phyloP scores from a whole-genome alignment of 1,140 invertebrate genomes.

The Radopholus similis region DNA sequence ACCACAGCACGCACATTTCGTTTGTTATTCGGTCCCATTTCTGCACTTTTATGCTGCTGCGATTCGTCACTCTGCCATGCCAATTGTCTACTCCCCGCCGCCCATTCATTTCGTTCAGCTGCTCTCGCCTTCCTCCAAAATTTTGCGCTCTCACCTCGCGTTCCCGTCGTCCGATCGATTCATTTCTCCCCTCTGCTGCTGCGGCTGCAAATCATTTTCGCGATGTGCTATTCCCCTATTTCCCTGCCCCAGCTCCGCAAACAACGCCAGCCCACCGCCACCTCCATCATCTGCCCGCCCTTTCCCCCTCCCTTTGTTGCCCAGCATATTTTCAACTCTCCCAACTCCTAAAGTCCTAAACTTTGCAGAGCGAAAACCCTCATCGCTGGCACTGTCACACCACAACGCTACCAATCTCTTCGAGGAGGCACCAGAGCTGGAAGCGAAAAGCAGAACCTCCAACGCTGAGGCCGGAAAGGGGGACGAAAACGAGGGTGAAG shows the following conservation, averaged over 20 bases:
- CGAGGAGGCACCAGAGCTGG: not conserved
- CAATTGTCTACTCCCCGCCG: not conserved
- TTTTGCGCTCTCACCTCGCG: not conserved
- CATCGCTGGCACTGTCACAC: not conserved
- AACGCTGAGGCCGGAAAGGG: slow-evolving; percentile 3
- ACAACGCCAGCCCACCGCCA: not conserved
- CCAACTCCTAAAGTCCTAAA: not conserved
- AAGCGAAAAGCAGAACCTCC: not conserved
- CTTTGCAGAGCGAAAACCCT: not conserved
- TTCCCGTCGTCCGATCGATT: not conserved
- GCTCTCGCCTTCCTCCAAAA: not conserved
- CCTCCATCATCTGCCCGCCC: not conserved
- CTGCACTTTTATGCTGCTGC: too few species aligned
- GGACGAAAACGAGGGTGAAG: slow-evolving; percentile 7
- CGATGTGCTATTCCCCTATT: not conserved
- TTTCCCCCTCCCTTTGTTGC: not conserved
- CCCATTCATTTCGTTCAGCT: not conserved
- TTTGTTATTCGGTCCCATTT: too few species aligned
- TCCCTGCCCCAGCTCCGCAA: not conserved
- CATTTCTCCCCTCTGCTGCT: not conserved
- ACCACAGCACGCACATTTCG: too few species aligned
- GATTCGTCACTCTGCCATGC: too few species aligned
- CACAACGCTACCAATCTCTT: slow-evolving; percentile 1
- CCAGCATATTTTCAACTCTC: not conserved
- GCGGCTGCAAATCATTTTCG: not conserved